Evolutionary conservation across 2,113 vertebrate genomes (phyloP).

Genomic region (Pristiophorus japonicus): DNA sequence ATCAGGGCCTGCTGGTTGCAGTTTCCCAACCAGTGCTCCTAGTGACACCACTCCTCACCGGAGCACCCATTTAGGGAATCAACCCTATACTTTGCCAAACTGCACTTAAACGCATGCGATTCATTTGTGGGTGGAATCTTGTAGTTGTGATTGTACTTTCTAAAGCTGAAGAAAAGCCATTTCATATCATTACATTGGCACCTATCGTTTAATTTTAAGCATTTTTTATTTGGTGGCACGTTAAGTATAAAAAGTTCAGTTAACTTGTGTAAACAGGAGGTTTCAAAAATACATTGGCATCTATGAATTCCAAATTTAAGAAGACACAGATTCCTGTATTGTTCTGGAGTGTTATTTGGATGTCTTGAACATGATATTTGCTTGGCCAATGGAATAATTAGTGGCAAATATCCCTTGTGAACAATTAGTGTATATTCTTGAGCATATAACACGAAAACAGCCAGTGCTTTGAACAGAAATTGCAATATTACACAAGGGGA

Average conservation of each 20-base stretch:
- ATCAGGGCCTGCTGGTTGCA: too few relatives aligned
- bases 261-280: not conserved
- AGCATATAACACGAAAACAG: not conserved
- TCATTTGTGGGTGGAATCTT: too few relatives aligned
- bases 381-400: not conserved
- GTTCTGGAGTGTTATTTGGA: not conserved
- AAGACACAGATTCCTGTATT: not conserved
- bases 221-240: not conserved
- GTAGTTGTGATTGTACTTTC: too few relatives aligned
- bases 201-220: not conserved
- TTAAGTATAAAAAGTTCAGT: not conserved
- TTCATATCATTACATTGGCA: not conserved
- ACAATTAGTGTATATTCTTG: not conserved
- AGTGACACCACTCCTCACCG: too few relatives aligned
- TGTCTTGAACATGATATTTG: not conserved
- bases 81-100: too few relatives aligned
- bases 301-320: not conserved
- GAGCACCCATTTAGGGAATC: too few relatives aligned
- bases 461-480: not conserved
- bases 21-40: too few relatives aligned
- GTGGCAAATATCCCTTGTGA: not conserved
- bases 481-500: not conserved
- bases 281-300: not conserved
- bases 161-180: too few relatives aligned
- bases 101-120: too few relatives aligned